Evolutionary conservation across 2,797 vertebrate species (phyloP).

Genomic region (Phataginus tricuspis): DNA sequence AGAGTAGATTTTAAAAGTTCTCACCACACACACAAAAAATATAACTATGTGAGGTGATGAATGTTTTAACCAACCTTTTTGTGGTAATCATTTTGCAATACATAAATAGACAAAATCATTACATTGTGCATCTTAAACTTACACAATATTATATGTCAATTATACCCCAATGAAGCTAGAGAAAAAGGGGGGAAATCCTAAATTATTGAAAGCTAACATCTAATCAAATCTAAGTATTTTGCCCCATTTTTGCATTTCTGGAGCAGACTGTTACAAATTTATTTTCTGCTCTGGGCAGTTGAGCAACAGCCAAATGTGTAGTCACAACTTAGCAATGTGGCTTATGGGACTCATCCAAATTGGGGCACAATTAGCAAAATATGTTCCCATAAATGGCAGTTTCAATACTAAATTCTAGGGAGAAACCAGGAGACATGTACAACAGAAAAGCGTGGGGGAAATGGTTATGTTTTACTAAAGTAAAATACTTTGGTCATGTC

Average conservation of each 20-base stretch:
- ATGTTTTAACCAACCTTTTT: background rate
- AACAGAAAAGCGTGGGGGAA: constrained; percentile 68
- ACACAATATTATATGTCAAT: background rate
- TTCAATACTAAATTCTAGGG: constrained; percentile 72
- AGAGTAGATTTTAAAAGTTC: background rate
- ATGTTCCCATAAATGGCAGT: constrained; percentile 76
- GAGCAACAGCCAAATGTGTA: constrained; percentile 62
- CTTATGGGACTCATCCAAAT: constrained; percentile 73
- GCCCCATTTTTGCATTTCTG: constrained; percentile 65
- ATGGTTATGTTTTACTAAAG: constrained; percentile 78
- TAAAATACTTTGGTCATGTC: constrained; percentile 14
- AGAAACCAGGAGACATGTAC: constrained; percentile 77
- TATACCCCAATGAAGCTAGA: background rate
- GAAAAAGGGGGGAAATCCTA: fast-evolving
- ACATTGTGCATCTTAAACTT: background rate
- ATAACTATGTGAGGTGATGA: background rate
- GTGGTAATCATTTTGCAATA: background rate
- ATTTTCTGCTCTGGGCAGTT: constrained; percentile 78
- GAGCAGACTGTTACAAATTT: constrained; percentile 66
- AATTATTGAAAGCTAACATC: constrained; percentile 63
- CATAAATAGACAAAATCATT: background rate
- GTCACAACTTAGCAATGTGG: constrained; percentile 72
- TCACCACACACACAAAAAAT: background rate
- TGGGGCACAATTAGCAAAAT: constrained; percentile 83
- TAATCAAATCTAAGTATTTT: constrained; percentile 64